These are phyloP conservation scores for Leptoclinus maculatus DNA, from an alignment of 2,797 vertebrate genomes.

Conservation along the genomic window DNA sequence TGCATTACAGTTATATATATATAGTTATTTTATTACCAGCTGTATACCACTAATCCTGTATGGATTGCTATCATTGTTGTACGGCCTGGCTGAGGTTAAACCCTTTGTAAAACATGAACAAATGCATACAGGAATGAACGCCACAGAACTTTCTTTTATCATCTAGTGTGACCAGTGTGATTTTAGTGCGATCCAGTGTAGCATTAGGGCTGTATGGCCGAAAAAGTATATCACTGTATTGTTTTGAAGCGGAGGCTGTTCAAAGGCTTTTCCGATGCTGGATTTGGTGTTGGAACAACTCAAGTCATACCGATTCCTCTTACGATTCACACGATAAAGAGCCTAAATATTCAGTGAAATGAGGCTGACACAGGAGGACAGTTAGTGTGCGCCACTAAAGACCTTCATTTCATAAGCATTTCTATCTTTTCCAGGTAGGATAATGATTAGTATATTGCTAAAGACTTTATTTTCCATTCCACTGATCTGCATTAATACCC, in stretches of 20 bases:
- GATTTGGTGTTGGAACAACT: not conserved
- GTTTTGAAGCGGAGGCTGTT: not conserved
- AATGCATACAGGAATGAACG: not conserved
- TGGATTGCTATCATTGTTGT: too few relatives aligned
- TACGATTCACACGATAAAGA: slow-evolving; percentile 10
- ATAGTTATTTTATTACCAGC: too few relatives aligned
- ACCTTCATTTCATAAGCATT: not conserved
- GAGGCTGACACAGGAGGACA: not conserved
- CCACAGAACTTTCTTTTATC: not conserved
- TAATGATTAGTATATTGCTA: not conserved
- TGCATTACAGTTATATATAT: not conserved
- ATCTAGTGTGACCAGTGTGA: not conserved
- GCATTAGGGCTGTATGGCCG: too few relatives aligned
- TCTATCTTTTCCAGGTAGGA: not conserved
- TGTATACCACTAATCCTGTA: too few relatives aligned
- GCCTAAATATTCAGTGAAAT: not conserved
- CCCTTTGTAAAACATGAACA: too few relatives aligned
- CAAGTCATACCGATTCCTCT: slow-evolving; percentile 38
- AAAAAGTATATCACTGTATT: not conserved
- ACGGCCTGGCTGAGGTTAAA: too few relatives aligned
- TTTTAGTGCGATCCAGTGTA: too few relatives aligned
- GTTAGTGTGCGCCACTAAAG: not conserved
- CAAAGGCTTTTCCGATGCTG: not conserved
- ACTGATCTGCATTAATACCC: not conserved
- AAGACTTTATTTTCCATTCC: slow-evolving; percentile 15